phyloP scores from a whole-genome alignment of 2,888 invertebrate species.

The Euspilapteryx auroguttella region DNA sequence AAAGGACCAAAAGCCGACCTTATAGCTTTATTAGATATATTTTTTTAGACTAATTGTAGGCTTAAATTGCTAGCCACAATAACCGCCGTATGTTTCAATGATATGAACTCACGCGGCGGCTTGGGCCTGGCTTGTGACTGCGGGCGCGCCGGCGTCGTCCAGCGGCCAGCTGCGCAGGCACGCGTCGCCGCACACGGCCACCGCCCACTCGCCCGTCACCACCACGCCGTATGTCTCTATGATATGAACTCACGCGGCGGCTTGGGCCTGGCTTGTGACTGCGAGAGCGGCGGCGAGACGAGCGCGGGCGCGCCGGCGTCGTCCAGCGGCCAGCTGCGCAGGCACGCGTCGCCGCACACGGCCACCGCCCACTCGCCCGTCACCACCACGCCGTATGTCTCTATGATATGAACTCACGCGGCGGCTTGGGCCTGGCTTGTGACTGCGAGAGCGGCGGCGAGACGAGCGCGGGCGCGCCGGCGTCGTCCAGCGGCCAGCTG shows the following conservation, averaged over 20 bases:
- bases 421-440: conserved; percentile 46
- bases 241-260: not conserved
- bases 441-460: conserved; percentile 46
- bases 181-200: conserved; percentile 81
- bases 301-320: conserved; percentile 66
- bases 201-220: conserved; percentile 58
- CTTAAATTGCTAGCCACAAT: too few relatives aligned
- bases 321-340: conserved; percentile 74
- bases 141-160: conserved; percentile 61
- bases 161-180: conserved; percentile 78
- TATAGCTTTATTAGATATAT: too few relatives aligned
- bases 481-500: conserved; percentile 68
- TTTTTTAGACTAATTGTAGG: too few relatives aligned
- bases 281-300: conserved; percentile 46
- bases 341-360: conserved; percentile 77
- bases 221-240: too few relatives aligned
- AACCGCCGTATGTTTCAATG: too few relatives aligned
- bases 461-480: conserved; percentile 67
- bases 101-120: not conserved
- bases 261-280: conserved; percentile 22
- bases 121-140: conserved; percentile 27
- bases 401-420: conserved; percentile 25
- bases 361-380: conserved; percentile 69
- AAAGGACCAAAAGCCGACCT: too few relatives aligned
- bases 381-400: not conserved